Evolutionary conservation across 1,140 invertebrate species (phyloP).

Genomic region (Coenobita brevimanus): DNA sequence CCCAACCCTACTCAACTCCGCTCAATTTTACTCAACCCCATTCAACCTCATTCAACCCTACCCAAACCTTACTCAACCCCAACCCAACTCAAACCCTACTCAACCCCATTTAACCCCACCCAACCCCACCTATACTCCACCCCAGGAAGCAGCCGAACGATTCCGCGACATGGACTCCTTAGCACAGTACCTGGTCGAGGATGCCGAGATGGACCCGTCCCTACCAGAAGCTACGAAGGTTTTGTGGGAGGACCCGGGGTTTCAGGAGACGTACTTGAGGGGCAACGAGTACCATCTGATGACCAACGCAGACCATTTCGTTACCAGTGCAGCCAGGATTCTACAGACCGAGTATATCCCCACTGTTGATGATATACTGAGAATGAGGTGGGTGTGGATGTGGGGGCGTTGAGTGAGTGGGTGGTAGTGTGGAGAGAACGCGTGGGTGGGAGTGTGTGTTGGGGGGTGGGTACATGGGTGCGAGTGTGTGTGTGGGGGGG

Average conservation of each 20-base stretch:
- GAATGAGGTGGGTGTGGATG: constrained; percentile 18
- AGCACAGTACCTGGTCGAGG: not conserved
- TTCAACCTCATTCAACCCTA: too few species aligned
- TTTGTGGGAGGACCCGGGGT: constrained; percentile 30
- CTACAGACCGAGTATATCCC: constrained; percentile 37
- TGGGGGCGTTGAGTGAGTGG: not conserved
- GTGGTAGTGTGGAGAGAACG: too few species aligned
- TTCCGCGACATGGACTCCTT: constrained; percentile 25
- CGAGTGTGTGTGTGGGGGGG: too few species aligned
- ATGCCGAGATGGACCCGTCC: constrained; percentile 5
- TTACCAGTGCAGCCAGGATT: constrained; percentile 23
- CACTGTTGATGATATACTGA: constrained; percentile 48
- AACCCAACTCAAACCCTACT: too few species aligned
- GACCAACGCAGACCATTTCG: constrained; percentile 50
- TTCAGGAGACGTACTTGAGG: constrained; percentile 31
- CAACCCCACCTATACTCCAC: too few species aligned
- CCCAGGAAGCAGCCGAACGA: constrained; percentile 13
- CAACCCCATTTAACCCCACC: too few species aligned
- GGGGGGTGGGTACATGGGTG: too few species aligned
- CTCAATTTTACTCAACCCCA: too few species aligned
- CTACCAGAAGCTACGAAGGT: not conserved
- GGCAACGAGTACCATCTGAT: constrained; percentile 53
- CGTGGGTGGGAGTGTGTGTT: too few species aligned
- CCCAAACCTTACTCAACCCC: too few species aligned
- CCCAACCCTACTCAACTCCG: too few species aligned